Percentiles rank a stretch among this genome's conserved stretches.
Evolutionary conservation across 2,113 vertebrate species (phyloP).

Genomic region (Phyllopteryx taeniolatus): DNA sequence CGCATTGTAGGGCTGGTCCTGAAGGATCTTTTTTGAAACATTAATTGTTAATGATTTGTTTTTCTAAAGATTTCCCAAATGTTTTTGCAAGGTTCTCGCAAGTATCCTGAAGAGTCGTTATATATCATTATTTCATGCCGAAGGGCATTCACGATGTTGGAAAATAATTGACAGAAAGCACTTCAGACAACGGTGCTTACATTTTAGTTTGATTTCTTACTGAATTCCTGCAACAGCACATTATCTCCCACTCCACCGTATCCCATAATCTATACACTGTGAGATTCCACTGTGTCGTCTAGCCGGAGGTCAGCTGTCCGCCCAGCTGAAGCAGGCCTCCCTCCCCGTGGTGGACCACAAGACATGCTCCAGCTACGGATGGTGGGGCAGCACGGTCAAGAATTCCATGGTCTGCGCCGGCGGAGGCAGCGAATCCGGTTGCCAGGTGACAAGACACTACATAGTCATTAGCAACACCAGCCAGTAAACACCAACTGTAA

Average conservation of each 20-base stretch:
- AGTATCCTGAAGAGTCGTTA: too few species aligned
- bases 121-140: too few species aligned
- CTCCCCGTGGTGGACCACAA: constrained; percentile 77
- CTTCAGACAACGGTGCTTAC: not conserved
- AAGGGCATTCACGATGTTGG: too few species aligned
- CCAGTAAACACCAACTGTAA: not conserved
- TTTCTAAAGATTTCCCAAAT: too few species aligned
- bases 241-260: not conserved
- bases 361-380: constrained; percentile 75
- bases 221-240: not conserved
- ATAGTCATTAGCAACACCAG: not conserved
- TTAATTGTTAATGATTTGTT: too few species aligned
- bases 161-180: too few species aligned
- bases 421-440: constrained; percentile 76
- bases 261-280: not conserved
- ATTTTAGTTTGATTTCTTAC: not conserved
- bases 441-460: constrained; percentile 71
- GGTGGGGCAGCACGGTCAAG: constrained; percentile 85
- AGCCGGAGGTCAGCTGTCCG: constrained; percentile 82
- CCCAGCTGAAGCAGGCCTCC: constrained; percentile 81
- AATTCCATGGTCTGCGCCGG: constrained; percentile 86
- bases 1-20: too few species aligned
- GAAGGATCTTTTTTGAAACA: too few species aligned
- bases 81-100: too few species aligned
- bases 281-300: not conserved